Evolutionary conservation across 2,797 vertebrate species (phyloP).

Genomic region (Meriones psammophilus): DNA sequence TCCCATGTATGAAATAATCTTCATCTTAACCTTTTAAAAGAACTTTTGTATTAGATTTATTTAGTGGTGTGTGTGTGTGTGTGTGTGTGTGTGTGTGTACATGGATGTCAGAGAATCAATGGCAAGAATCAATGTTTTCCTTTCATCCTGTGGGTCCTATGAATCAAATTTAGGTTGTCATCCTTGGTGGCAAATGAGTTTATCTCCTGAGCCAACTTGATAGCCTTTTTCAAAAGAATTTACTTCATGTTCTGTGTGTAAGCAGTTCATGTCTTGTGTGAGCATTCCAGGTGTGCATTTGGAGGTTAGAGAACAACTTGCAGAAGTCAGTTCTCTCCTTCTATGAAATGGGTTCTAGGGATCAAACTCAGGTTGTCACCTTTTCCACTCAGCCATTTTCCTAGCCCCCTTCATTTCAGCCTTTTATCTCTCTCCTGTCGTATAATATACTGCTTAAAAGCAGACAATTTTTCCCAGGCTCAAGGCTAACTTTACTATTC

Average conservation of each 20-base stretch:
- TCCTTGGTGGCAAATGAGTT: background rate
- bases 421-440: background rate
- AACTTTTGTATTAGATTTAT: background rate
- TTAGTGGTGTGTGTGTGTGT: background rate
- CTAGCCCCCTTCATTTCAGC: background rate
- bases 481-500: conserved; percentile 8
- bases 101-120: background rate
- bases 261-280: background rate
- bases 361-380: background rate
- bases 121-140: background rate
- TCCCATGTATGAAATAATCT: background rate
- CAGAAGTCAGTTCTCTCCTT: background rate
- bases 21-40: background rate
- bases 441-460: background rate
- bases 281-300: no score
- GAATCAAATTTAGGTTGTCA: background rate
- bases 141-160: background rate
- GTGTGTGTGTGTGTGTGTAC: background rate
- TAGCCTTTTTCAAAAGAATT: background rate
- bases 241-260: background rate
- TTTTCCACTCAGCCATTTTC: background rate
- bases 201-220: background rate
- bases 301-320: background rate
- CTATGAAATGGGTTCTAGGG: background rate
- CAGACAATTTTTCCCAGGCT: background rate